Conservation (phyloP, 2,888 invertebrate genomes). For the Coleophora deauratella region DNA sequence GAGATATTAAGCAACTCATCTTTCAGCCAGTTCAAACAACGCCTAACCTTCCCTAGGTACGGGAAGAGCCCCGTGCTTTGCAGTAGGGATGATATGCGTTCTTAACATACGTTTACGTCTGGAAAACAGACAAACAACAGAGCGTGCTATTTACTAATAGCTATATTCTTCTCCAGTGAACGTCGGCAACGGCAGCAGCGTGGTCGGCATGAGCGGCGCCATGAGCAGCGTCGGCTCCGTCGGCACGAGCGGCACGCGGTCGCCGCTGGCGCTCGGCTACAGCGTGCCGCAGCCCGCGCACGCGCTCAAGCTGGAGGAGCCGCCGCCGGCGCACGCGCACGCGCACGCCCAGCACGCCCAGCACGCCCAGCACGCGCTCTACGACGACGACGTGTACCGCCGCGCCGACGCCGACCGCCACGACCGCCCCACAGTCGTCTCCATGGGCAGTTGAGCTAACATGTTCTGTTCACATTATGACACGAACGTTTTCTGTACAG, state of each 20-base stretch:
- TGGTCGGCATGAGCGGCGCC: conserved; percentile 19
- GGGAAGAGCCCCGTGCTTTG: too few relatives aligned
- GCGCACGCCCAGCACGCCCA: conserved; percentile 25
- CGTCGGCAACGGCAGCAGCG: conserved; percentile 12
- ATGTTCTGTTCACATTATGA: background rate
- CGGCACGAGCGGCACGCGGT: conserved; percentile 27
- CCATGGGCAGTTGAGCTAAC: conserved; percentile 61
- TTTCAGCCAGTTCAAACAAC: too few relatives aligned
- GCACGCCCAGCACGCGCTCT: conserved; percentile 29
- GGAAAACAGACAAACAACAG: too few relatives aligned
- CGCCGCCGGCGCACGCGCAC: conserved; percentile 32
- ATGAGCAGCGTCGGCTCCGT: conserved; percentile 18
- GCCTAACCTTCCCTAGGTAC: too few relatives aligned
- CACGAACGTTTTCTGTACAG: too few relatives aligned
- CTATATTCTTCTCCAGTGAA: conserved; percentile 17
- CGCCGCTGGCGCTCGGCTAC: conserved; percentile 44
- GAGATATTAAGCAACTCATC: too few relatives aligned
- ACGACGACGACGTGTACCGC: conserved; percentile 40
- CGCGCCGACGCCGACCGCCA: conserved; percentile 42
- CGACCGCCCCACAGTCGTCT: conserved; percentile 70
- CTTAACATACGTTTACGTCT: too few relatives aligned
- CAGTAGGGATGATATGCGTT: too few relatives aligned
- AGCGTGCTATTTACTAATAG: too few relatives aligned
- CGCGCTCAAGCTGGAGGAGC: conserved; percentile 53
- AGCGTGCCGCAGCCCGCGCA: conserved; percentile 43